Percentiles rank a stretch among this genome's conserved stretches.
Evolutionary conservation across 2,797 vertebrate genomes (phyloP).

Genomic region (Masticophis lateralis): DNA sequence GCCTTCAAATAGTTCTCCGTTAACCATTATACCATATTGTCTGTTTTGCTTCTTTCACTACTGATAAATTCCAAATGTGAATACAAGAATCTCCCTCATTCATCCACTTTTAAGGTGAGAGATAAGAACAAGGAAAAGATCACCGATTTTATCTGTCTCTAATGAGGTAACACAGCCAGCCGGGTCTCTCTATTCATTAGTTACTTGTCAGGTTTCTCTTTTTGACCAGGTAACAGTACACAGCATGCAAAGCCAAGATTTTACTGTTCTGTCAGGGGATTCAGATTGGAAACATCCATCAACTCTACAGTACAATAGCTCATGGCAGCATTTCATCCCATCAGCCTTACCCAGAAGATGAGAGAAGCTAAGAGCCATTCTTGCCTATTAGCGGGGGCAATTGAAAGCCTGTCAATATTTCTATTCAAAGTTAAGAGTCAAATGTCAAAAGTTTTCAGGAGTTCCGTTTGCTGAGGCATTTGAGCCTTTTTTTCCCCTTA

Average conservation of each 20-base stretch:
- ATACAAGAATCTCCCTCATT: background rate
- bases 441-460: background rate
- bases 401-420: constrained; percentile 9
- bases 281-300: constrained; percentile 19
- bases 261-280: constrained; percentile 7
- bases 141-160: background rate
- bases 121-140: background rate
- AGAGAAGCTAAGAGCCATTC: background rate
- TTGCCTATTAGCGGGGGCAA: background rate
- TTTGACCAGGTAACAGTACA: background rate
- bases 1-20: constrained; percentile 1
- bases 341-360: background rate
- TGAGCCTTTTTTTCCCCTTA: background rate
- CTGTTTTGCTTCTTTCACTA: background rate
- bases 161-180: rapidly evolving
- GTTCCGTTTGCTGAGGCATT: constrained; percentile 5
- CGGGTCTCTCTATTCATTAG: background rate
- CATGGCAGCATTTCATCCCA: background rate
- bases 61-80: background rate
- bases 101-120: rapidly evolving
- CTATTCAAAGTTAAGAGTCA: constrained; percentile 5
- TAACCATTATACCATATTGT: background rate
- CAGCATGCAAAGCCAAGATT: background rate
- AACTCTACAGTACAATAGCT: constrained; percentile 9
- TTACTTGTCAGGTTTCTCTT: background rate